A percentile compares a stretch with the other conserved stretches of the same genome.
These are phyloP conservation scores for Crossocerus cetratus DNA, from an alignment of 2,888 invertebrate species.

Conservation along the genomic window DNA sequence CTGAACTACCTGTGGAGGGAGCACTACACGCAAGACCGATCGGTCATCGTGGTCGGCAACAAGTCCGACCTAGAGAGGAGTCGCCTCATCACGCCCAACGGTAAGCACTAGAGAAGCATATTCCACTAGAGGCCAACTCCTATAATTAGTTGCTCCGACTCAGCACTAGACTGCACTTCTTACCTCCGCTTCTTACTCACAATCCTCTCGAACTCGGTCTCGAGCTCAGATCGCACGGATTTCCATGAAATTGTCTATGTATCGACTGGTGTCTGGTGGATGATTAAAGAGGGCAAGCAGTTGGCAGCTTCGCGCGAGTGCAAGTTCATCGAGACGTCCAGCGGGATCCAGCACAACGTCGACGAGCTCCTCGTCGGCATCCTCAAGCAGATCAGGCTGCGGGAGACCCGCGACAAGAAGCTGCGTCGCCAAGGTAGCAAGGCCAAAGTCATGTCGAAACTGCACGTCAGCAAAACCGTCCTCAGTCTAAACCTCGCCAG, in stretches of 20 bases:
- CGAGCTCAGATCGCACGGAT: too few species aligned
- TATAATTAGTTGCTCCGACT: not conserved
- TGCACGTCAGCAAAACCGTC: conserved; percentile 89
- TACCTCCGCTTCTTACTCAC: not conserved
- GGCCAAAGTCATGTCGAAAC: conserved; percentile 79
- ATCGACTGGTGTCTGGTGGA: too few species aligned
- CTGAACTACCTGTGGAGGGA: conserved; percentile 91
- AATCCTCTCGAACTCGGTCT: not conserved
- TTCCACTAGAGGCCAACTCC: not conserved
- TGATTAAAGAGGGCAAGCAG: conserved; percentile 90
- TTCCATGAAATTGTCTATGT: too few species aligned
- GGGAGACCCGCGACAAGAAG: conserved; percentile 87
- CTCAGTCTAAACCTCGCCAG: conserved; percentile 89
- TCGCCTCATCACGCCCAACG: conserved; percentile 88
- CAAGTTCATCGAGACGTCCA: conserved; percentile 97
- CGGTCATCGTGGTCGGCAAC: conserved; percentile 94
- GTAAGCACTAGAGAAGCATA: conserved; percentile 77
- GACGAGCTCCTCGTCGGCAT: conserved; percentile 96
- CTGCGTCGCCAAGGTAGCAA: conserved; percentile 76
- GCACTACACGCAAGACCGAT: conserved; percentile 88
- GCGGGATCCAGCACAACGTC: conserved; percentile 97
- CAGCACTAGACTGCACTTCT: not conserved
- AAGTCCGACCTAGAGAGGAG: conserved; percentile 95
- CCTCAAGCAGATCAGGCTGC: conserved; percentile 86
- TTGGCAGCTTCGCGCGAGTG: conserved; percentile 92